These are phyloP conservation scores for Rhodinocichla rosea DNA, from an alignment of 2,113 vertebrate genomes.

Conservation along the genomic window DNA sequence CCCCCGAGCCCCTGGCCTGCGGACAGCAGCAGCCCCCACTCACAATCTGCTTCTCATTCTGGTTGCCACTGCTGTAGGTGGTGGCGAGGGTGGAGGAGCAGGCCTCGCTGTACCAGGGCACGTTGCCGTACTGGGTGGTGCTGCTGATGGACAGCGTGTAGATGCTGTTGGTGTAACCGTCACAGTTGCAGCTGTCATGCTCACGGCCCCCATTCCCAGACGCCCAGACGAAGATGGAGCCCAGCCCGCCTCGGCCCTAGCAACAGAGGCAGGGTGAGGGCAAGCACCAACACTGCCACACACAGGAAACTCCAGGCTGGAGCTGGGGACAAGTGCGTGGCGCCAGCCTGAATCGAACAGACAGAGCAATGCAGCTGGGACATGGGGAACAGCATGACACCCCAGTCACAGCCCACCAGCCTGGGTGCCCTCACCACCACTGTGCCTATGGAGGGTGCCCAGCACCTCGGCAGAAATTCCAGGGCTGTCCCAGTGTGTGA, in stretches of 20 bases:
- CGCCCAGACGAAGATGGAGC: slow-evolving; percentile 99
- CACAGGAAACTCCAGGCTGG: neutral
- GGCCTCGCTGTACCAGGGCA: slow-evolving; percentile 99
- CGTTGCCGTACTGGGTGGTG: slow-evolving; percentile 90
- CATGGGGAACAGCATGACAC: neutral
- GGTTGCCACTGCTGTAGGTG: slow-evolving; percentile 97
- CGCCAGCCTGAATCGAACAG: neutral
- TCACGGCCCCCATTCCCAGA: slow-evolving; percentile 94
- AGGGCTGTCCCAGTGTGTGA: neutral
- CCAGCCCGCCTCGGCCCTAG: slow-evolving; percentile 88
- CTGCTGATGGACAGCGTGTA: slow-evolving; percentile 99
- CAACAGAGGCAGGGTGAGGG: neutral
- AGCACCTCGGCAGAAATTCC: neutral
- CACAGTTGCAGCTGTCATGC: slow-evolving; percentile 98
- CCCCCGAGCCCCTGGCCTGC: rapidly evolving
- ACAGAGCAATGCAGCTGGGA: neutral
- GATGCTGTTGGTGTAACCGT: slow-evolving; percentile 99
- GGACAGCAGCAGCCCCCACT: slow-evolving; percentile 50
- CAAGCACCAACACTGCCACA: neutral
- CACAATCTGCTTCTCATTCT: slow-evolving; percentile 96
- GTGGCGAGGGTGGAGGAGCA: slow-evolving; percentile 97
- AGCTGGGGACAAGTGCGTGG: rapidly evolving
- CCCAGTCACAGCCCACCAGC: rapidly evolving
- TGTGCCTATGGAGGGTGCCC: neutral
- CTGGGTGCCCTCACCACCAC: rapidly evolving